Evolutionary conservation across 2,797 vertebrate genomes (phyloP).

Genomic region (Podarcis siculus): DNA sequence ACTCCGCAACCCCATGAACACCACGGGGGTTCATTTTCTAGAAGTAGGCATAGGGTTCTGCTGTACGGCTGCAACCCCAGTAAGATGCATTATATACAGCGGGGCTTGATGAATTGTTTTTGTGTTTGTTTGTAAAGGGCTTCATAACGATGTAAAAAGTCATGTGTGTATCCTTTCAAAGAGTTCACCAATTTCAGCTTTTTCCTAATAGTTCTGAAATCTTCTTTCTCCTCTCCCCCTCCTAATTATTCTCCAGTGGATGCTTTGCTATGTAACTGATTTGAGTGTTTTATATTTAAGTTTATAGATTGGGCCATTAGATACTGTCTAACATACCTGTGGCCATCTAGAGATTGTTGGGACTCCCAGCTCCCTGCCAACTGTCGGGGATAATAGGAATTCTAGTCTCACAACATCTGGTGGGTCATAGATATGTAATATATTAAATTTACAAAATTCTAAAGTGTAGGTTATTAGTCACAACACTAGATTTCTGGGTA

Average conservation of each 20-base stretch:
- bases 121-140: constrained; percentile 82
- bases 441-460: not conserved
- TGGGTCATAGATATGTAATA: not conserved
- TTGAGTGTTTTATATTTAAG: not conserved
- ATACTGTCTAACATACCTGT: not conserved
- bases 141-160: constrained; percentile 83
- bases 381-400: no score
- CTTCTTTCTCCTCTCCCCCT: not conserved
- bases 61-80: no score
- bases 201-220: not conserved
- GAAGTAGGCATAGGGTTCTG: no score
- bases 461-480: not conserved
- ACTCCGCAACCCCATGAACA: no score
- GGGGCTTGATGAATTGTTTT: constrained; percentile 45
- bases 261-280: not conserved
- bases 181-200: not conserved
- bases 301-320: not conserved
- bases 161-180: constrained; percentile 85
- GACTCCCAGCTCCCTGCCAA: no score
- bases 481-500: not conserved
- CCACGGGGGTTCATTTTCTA: no score
- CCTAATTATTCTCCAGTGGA: no score
- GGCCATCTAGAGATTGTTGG: no score
- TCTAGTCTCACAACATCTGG: no score
- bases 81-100: no score